Base-by-base conservation (phyloP, 2,113 vertebrate genomes). In the Dipodomys stephensi region DNA sequence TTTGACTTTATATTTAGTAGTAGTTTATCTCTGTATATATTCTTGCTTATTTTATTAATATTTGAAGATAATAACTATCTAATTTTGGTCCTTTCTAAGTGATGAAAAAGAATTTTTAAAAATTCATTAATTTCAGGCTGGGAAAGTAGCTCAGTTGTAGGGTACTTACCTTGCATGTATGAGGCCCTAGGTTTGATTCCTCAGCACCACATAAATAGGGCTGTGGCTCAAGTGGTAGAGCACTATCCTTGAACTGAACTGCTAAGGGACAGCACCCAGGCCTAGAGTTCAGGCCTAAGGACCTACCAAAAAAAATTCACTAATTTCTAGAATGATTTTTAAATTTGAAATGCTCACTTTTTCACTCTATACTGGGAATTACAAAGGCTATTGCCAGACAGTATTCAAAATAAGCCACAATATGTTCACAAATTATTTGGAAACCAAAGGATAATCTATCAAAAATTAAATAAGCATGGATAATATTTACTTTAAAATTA, bases 341-440 rank as follows among this genome's bases (percentile, higher is more conserved):
- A 60, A 82, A 30, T 87, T 69, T 68, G 27, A 87, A 68, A 49
- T 65, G 94, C 74, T 90, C 28, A n/a, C 28, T 60, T 39, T 90
- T 90, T 94, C 44, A 64, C 32, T 76, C 64, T 96, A n/a, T 84
- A 2, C 35, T 62, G 7, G 74, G n/a, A 90, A 92, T 92, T 78
- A 85, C 30, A 67, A 91, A 57, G 65, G 82, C 89, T 85, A 85
- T 65, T 87, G 60, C 68, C 35, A 93, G 25, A 7, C 49, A 83
- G 95, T 90, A 71, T 88, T 67, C 35, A 76, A 95, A 95, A 93
- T 92, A 20, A 88, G 30, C 67, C 57, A 92, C 64, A 60, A 90
- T 82, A 72, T 88, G 57, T 65, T 79, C 74, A 67, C 83, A 65
- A 88, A 92, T 89, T 27, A 81, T 92, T 77, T 94, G 13, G 32